Percentiles rank a stretch among this genome's conserved stretches.
Evolutionary conservation across 2,113 vertebrate species (phyloP).

Genomic region (Tor tambroides): DNA sequence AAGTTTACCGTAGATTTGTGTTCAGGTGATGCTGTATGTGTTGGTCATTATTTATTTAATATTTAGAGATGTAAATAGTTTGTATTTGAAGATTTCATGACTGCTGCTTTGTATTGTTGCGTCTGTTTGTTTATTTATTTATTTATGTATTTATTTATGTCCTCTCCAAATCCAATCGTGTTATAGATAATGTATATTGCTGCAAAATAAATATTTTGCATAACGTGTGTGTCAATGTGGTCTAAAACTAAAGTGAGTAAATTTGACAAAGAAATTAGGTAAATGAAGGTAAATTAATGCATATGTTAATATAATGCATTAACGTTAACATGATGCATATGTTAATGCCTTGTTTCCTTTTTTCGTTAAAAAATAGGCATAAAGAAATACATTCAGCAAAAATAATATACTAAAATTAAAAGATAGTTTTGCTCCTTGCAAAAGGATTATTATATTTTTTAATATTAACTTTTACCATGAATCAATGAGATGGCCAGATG

Average conservation of each 20-base stretch:
- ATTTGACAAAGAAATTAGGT: conserved; percentile 31
- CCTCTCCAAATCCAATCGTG: conserved; percentile 55
- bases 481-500: no score
- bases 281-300: not conserved
- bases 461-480: no score
- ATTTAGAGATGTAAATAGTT: conserved; percentile 53
- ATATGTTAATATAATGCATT: not conserved
- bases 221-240: conserved; percentile 53
- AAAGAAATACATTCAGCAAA: not conserved
- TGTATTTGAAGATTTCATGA: conserved; percentile 36
- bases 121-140: conserved; percentile 57
- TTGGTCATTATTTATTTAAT: conserved; percentile 51
- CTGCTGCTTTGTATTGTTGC: conserved; percentile 56
- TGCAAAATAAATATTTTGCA: conserved; percentile 74
- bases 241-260: conserved; percentile 9
- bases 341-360: not conserved
- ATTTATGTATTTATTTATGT: conserved; percentile 68
- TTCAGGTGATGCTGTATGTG: conserved; percentile 43
- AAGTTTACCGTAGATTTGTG: conserved; percentile 58
- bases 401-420: not conserved
- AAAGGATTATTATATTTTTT: no score
- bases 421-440: not conserved
- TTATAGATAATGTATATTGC: conserved; percentile 54
- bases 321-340: no score
- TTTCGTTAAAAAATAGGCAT: not conserved